A percentile compares a stretch with the other conserved stretches of the same genome.
Evolutionary conservation across 1,140 invertebrate genomes (phyloP).

Genomic region (Globodera rostochiensis): DNA sequence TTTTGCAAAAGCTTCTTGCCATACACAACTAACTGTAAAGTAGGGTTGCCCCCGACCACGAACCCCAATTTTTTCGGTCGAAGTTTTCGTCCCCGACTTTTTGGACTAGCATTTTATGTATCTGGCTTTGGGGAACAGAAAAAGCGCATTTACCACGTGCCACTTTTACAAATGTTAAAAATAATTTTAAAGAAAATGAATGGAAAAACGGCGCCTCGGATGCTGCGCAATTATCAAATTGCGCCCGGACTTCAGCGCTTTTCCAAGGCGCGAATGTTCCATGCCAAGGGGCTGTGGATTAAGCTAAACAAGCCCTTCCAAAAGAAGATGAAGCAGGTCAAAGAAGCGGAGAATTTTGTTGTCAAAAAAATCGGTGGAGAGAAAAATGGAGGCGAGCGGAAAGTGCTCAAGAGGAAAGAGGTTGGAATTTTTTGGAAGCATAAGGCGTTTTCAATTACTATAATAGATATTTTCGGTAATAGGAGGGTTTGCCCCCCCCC

Average conservation of each 20-base stretch:
- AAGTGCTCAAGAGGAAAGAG: slow-evolving; percentile 79
- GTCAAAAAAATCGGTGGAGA: slow-evolving; percentile 88
- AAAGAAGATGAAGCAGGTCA: slow-evolving; percentile 26
- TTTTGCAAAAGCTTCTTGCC: no score
- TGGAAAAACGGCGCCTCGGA: background rate
- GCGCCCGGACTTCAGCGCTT: slow-evolving; percentile 46
- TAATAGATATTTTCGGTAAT: no score
- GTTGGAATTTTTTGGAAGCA: slow-evolving; percentile 68
- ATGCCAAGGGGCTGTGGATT: slow-evolving; percentile 44
- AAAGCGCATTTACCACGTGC: no score
- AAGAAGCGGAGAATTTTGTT: slow-evolving; percentile 71
- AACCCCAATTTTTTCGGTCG: no score
- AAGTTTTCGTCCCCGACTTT: no score
- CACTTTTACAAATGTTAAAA: no score
- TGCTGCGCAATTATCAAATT: slow-evolving; percentile 48
- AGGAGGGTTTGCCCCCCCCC: no score
- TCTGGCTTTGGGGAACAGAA: no score
- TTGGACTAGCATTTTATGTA: no score
- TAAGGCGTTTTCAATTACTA: no score
- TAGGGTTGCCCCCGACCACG: no score
- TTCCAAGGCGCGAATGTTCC: slow-evolving; percentile 43
- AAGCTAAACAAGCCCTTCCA: slow-evolving; percentile 45
- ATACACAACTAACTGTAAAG: no score
- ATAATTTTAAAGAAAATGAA: slow-evolving; percentile 4
- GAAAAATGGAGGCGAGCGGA: slow-evolving; percentile 88